Conservation (phyloP, 2,797 vertebrate genomes). For the Pogonophryne albipinna region DNA sequence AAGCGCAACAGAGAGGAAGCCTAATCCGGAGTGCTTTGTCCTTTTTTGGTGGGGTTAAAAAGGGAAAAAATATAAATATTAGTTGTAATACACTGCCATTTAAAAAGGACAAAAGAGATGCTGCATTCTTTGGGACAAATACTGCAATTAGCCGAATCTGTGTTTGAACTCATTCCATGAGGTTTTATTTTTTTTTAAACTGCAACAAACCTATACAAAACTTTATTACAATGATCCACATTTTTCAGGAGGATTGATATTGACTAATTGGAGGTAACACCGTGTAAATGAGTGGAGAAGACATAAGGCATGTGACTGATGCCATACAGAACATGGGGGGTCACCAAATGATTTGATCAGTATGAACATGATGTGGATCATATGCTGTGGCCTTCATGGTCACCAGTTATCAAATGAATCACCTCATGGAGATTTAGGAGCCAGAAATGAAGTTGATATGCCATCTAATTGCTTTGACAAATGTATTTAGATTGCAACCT, state of each 20-base stretch:
- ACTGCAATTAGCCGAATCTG: not conserved
- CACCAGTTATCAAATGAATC: not conserved
- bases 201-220: not conserved
- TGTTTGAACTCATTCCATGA: not conserved
- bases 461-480: not conserved
- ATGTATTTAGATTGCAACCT: not conserved
- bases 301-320: too few relatives aligned
- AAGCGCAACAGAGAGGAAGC: conserved; percentile 62
- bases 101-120: conserved; percentile 1
- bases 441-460: not conserved
- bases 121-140: not conserved
- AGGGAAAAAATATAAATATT: conserved; percentile 31
- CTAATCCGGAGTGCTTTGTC: conserved; percentile 63
- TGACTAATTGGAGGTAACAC: not conserved
- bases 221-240: not conserved
- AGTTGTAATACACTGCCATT: conserved; percentile 16
- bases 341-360: not conserved
- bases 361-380: not conserved
- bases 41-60: conserved; percentile 24
- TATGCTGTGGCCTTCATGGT: not conserved
- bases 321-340: not conserved
- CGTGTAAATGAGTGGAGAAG: not conserved
- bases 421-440: not conserved
- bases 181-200: not conserved
- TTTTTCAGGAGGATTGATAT: not conserved